Conservation (phyloP, 2,797 vertebrate species). For the Muscicapa comitata region DNA sequence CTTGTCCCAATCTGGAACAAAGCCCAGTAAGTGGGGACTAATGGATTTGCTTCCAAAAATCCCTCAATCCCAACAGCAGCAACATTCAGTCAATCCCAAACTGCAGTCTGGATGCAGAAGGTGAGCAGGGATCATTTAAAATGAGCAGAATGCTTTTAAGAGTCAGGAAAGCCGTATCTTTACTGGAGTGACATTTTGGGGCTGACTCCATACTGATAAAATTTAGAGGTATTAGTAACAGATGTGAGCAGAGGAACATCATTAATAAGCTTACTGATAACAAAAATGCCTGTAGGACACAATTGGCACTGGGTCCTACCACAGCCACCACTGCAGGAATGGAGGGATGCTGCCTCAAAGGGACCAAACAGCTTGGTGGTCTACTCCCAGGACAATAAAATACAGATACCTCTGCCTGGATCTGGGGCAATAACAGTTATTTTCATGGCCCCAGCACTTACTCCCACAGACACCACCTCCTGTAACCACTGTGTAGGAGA, state of each 20-base stretch:
- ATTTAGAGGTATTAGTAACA: background rate
- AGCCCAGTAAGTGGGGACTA: background rate
- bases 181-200: background rate
- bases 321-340: background rate
- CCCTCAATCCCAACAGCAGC: background rate
- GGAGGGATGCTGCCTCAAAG: background rate
- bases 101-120: background rate
- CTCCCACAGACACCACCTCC: background rate
- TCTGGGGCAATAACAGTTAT: background rate
- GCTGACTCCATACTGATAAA: background rate
- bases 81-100: accelerated
- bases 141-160: background rate
- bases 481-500: background rate
- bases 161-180: accelerated
- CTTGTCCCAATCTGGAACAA: background rate
- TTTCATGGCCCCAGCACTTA: background rate
- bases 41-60: background rate
- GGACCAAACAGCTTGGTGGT: background rate
- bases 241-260: background rate
- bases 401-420: background rate
- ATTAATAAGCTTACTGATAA: background rate
- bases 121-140: background rate
- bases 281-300: background rate
- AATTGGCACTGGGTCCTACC: background rate
- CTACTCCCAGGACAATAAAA: background rate